Conservation (phyloP, 2,113 vertebrate species). For the Mirounga angustirostris region DNA sequence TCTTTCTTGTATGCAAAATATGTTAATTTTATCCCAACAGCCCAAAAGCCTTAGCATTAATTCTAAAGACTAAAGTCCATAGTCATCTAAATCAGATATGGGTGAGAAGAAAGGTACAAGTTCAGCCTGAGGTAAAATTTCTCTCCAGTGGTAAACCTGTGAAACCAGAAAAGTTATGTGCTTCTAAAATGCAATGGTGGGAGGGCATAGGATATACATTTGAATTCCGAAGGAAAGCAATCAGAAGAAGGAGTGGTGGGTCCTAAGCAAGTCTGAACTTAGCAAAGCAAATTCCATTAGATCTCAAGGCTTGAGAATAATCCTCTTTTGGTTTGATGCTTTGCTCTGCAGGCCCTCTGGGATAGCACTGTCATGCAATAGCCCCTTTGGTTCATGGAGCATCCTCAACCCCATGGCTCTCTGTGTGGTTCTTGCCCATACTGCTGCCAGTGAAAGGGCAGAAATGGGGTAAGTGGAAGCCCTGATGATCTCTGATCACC, state of each 20-base stretch:
- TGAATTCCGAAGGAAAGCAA: not conserved
- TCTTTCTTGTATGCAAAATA: not conserved
- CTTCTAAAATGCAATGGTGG: not conserved
- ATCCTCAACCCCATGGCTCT: rapidly evolving
- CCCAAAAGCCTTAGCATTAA: not conserved
- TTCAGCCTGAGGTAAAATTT: not conserved
- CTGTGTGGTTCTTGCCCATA: too few species aligned
- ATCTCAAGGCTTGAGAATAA: not conserved
- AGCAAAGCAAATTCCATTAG: not conserved
- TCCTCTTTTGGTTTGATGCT: not conserved
- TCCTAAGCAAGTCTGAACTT: not conserved
- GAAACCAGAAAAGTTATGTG: not conserved
- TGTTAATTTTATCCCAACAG: not conserved
- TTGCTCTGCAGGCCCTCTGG: not conserved
- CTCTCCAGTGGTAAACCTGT: not conserved
- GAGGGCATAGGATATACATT: not conserved
- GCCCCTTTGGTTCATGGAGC: not conserved
- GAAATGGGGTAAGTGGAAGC: not conserved
- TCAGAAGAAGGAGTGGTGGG: not conserved
- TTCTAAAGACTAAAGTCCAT: not conserved
- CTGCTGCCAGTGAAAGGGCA: not conserved
- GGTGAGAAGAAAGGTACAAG: not conserved
- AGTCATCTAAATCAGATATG: not conserved
- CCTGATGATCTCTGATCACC: not conserved
- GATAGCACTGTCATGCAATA: not conserved